phyloP scores from a whole-genome alignment of 2,888 invertebrate genomes.

The Drosophila tanythrix region DNA sequence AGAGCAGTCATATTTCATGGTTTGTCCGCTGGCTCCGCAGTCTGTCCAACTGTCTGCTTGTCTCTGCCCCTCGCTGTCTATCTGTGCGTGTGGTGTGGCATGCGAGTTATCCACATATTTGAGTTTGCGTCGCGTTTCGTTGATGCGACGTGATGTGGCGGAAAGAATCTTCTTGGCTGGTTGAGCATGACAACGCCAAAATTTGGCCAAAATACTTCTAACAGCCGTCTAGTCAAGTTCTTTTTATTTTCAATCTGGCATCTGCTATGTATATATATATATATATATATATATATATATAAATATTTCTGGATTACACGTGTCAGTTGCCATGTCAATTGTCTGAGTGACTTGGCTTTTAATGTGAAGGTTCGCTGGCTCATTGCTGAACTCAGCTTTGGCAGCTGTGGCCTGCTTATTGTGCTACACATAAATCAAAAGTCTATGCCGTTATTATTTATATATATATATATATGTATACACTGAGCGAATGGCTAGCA shows the following conservation, averaged over 20 bases:
- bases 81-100: slow-evolving; percentile 20
- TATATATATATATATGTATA: background rate
- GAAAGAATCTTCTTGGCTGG: slow-evolving; percentile 50
- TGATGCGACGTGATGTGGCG: slow-evolving; percentile 72
- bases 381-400: slow-evolving; percentile 3
- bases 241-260: slow-evolving; percentile 15
- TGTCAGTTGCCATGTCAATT: slow-evolving; percentile 78
- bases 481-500: background rate
- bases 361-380: slow-evolving; percentile 26
- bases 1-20: slow-evolving; percentile 67
- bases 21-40: slow-evolving; percentile 41
- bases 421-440: slow-evolving; percentile 36
- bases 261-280: background rate
- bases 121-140: slow-evolving; percentile 50
- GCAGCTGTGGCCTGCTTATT: slow-evolving; percentile 1
- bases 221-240: slow-evolving; percentile 56
- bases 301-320: slow-evolving; percentile 66
- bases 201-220: slow-evolving; percentile 3
- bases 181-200: slow-evolving; percentile 70
- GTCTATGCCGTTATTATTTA: slow-evolving; percentile 1
- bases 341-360: slow-evolving; percentile 59
- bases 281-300: slow-evolving; percentile 6
- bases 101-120: slow-evolving; percentile 44
- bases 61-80: slow-evolving; percentile 5
- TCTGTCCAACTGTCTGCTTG: slow-evolving; percentile 14